Percentiles rank a stretch among this genome's conserved stretches.
These are phyloP conservation scores for Ahaetulla prasina DNA, from an alignment of 2,113 vertebrate species.

Conservation along the genomic window DNA sequence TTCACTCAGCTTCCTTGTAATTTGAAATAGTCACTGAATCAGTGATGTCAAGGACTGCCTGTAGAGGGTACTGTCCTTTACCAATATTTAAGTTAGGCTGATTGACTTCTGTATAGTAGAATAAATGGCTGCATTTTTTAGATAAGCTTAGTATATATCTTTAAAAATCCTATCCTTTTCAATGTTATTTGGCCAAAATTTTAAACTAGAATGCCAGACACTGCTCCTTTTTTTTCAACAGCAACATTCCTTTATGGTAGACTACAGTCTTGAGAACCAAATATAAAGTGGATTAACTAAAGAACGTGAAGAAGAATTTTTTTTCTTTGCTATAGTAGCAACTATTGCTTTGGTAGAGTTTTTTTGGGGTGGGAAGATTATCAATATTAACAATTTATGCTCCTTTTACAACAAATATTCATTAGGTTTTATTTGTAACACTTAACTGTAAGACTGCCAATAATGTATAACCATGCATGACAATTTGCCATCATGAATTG, in stretches of 20 bases:
- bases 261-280: neutral
- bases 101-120: neutral
- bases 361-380: neutral
- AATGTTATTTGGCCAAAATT: neutral
- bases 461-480: neutral
- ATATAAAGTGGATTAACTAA: neutral
- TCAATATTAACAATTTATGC: neutral
- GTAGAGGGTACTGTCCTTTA: neutral
- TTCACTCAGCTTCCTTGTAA: neutral
- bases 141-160: neutral
- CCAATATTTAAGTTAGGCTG: neutral
- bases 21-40: neutral
- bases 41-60: neutral
- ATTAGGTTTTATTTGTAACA: neutral
- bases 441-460: neutral
- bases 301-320: neutral
- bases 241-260: neutral
- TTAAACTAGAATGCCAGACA: neutral
- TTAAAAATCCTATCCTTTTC: neutral
- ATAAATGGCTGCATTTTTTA: neutral
- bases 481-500: neutral
- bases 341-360: neutral
- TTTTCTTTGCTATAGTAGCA: conserved; percentile 1
- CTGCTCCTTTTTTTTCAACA: neutral
- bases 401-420: neutral